Evolutionary conservation across 2,797 vertebrate genomes (phyloP).

Genomic region (Sebastes steindachneri): DNA sequence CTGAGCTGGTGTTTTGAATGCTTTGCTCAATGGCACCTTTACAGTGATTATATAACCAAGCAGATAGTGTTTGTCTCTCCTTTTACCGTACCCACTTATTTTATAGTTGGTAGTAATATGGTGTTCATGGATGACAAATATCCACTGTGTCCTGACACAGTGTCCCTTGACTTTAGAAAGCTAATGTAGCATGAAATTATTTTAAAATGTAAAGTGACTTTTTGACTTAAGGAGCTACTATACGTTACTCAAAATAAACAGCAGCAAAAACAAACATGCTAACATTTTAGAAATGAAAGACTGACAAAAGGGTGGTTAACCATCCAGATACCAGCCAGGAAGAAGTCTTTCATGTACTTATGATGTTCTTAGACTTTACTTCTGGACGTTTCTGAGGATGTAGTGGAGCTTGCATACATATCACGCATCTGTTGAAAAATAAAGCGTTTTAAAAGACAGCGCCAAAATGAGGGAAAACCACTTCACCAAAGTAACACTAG

Average conservation of each 20-base stretch:
- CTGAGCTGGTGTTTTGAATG: constrained; percentile 25
- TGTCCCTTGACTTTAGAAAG: constrained; percentile 5
- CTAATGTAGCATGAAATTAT: constrained; percentile 1
- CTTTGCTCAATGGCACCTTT: constrained; percentile 38
- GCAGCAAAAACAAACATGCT: neutral
- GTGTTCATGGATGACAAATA: constrained; percentile 29
- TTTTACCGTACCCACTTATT: constrained; percentile 5
- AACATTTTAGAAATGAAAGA: neutral
- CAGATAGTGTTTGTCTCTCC: constrained; percentile 20
- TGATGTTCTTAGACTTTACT: neutral
- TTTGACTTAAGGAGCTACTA: neutral
- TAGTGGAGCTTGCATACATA: neutral
- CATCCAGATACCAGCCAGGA: neutral
- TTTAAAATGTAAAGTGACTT: constrained; percentile 24
- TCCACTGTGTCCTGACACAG: constrained; percentile 2
- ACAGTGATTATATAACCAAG: constrained; percentile 28
- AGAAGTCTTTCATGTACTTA: neutral
- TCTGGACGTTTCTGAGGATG: neutral
- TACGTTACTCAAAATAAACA: neutral
- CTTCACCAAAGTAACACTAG: neutral
- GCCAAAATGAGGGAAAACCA: neutral
- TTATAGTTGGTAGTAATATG: constrained; percentile 24
- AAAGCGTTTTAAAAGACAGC: neutral
- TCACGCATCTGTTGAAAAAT: neutral
- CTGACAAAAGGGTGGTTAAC: neutral